Evolutionary conservation across 2,888 invertebrate species (phyloP).

Genomic region (Xestia rhomboidea): DNA sequence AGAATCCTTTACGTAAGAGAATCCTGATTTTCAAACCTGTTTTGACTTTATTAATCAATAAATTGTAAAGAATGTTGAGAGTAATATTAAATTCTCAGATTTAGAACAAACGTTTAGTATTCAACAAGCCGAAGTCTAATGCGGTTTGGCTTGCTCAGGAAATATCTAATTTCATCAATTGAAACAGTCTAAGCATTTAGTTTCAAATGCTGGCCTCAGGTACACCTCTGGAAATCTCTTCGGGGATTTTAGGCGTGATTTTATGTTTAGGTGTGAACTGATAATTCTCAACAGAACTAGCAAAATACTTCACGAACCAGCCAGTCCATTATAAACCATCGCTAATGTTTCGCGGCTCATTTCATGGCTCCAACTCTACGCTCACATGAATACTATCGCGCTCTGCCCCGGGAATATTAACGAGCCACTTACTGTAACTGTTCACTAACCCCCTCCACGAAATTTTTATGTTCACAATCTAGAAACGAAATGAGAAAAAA

Average conservation of each 20-base stretch:
- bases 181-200: neutral
- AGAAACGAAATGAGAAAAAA: slow-evolving; percentile 68
- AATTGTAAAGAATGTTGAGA: neutral
- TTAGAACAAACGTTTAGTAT: neutral
- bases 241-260: neutral
- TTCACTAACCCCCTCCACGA: slow-evolving; percentile 72
- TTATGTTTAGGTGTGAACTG: neutral
- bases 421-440: slow-evolving; percentile 79
- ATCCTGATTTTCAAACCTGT: neutral
- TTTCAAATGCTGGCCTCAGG: neutral
- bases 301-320: neutral
- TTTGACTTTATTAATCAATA: neutral
- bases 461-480: slow-evolving; percentile 75
- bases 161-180: neutral
- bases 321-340: slow-evolving; percentile 10
- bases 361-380: slow-evolving; percentile 70
- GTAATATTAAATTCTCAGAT: neutral
- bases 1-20: neutral
- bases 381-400: slow-evolving; percentile 80
- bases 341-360: slow-evolving; percentile 59
- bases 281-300: neutral
- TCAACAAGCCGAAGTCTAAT: neutral
- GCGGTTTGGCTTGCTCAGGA: neutral
- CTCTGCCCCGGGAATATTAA: slow-evolving; percentile 79
- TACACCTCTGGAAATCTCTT: neutral